Evolutionary conservation across 1,140 invertebrate genomes (phyloP), one percentile per base, ranked within the genome.

Genomic region (Dendroctonus ponderosae): DNA sequence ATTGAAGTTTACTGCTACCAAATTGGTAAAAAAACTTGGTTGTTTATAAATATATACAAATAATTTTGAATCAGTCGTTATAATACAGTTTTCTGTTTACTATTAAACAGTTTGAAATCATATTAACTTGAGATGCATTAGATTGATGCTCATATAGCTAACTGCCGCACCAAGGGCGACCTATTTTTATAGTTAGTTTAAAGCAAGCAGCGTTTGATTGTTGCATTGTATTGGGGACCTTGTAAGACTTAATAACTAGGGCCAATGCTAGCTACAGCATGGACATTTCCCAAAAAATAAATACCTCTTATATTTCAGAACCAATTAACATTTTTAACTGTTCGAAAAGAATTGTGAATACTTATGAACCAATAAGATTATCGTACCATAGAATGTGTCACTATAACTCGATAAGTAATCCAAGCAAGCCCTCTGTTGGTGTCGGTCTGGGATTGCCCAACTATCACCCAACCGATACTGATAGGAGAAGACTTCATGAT

Each of bases 1-100:
- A 90, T 97, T 68, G 93, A 97, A 82, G 89, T 97, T 5, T 97
- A 93, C 79, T 92, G 93, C 76, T 96, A 96, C 76, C 86, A 88
- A 73, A 84, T 86, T 75, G 89, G 91, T 93, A 71, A 68, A 48
- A n/a, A 42, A 12, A 50, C 9, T 40, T 42, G 37, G 59, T 56
- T 40, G 53, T 50, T 26, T 67, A 40, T n/a, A 26, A 2, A 26
- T 26, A 26, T 1, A 26, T 26, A 26, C 26, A 26, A 3, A 26
- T 38, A 9, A 53, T 54, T 53, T 49, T 44, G 48, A 26, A 26
- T 26, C 26, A 26, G 26, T 39, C 26, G 26, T 26, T 26, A 26
- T 26, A n/a, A n/a, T n/a, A n/a, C n/a, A 44, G 43, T 44, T 44
- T 44, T 44, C 7, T 46, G n/a, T n/a, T n/a, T n/a, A n/a, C n/a